Percentiles rank a stretch among this genome's conserved stretches.
These are phyloP conservation scores for Rhamphomyia laevipes DNA, from an alignment of 2,888 invertebrate species.

Conservation along the genomic window DNA sequence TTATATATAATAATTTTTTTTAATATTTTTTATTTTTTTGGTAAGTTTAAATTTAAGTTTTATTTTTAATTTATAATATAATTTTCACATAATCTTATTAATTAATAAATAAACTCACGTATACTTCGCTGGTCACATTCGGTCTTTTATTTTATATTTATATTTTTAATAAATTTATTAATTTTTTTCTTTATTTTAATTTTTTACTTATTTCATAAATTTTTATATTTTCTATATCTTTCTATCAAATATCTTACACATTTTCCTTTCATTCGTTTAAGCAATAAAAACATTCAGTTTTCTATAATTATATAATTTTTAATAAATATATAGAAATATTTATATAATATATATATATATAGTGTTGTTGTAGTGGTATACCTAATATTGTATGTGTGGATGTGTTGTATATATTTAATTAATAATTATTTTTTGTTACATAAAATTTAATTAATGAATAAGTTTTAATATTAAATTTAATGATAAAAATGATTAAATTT, in stretches of 20 bases:
- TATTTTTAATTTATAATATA: not conserved
- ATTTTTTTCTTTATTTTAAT: constrained; percentile 13
- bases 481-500: constrained; percentile 8
- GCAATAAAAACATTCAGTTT: too few species aligned
- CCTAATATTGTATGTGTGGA: too few species aligned
- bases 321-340: too few species aligned
- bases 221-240: too few species aligned
- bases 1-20: not conserved
- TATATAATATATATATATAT: too few species aligned
- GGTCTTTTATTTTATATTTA: constrained; percentile 8
- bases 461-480: not conserved
- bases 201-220: not conserved
- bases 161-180: constrained; percentile 14
- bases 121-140: constrained; percentile 7
- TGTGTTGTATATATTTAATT: too few species aligned
- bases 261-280: too few species aligned
- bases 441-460: not conserved
- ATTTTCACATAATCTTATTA: not conserved
- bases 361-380: too few species aligned
- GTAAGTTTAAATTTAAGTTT: not conserved
- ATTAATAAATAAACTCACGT: not conserved
- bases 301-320: too few species aligned
- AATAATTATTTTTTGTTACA: constrained; percentile 7
- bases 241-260: too few species aligned
- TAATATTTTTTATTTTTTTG: not conserved